Conservation (phyloP, 2,888 invertebrate genomes). For the Lycia hirtaria region DNA sequence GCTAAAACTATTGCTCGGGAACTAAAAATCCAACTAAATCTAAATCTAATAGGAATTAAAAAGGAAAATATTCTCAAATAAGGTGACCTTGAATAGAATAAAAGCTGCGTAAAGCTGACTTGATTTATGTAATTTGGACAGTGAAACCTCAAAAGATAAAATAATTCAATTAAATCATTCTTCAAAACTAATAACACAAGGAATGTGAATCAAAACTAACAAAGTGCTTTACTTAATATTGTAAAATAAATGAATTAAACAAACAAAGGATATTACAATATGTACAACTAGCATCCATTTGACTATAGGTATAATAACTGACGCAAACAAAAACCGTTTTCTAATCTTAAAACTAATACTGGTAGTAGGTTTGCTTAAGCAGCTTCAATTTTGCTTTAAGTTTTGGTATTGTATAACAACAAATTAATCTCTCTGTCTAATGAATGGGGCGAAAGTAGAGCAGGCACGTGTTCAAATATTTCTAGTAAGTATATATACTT, state of each 20-base stretch:
- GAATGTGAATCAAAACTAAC: background rate
- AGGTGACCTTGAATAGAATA: too few relatives aligned
- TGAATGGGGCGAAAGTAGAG: constrained; percentile 45
- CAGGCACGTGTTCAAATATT: constrained; percentile 48
- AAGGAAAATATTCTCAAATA: too few relatives aligned
- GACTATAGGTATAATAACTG: constrained; percentile 5
- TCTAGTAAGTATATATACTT: constrained; percentile 7
- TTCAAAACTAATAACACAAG: background rate
- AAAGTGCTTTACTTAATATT: constrained; percentile 2
- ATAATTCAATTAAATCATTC: background rate
- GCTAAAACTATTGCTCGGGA: too few relatives aligned
- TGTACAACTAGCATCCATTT: constrained; percentile 4
- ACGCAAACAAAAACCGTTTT: constrained; percentile 1
- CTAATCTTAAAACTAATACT: background rate
- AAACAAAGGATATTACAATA: constrained; percentile 8
- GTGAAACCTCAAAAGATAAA: too few relatives aligned
- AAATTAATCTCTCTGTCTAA: constrained; percentile 26
- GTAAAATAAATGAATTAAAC: constrained; percentile 17
- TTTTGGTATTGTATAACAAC: constrained; percentile 21
- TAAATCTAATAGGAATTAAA: too few relatives aligned
- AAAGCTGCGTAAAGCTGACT: too few relatives aligned
- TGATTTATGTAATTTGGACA: too few relatives aligned
- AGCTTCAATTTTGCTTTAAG: constrained; percentile 17
- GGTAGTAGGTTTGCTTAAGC: background rate
- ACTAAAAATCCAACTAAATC: too few relatives aligned